Evolutionary conservation across 2,888 invertebrate genomes (phyloP), one percentile per base, ranked within the genome.

Genomic region (Drosophila tripunctata): DNA sequence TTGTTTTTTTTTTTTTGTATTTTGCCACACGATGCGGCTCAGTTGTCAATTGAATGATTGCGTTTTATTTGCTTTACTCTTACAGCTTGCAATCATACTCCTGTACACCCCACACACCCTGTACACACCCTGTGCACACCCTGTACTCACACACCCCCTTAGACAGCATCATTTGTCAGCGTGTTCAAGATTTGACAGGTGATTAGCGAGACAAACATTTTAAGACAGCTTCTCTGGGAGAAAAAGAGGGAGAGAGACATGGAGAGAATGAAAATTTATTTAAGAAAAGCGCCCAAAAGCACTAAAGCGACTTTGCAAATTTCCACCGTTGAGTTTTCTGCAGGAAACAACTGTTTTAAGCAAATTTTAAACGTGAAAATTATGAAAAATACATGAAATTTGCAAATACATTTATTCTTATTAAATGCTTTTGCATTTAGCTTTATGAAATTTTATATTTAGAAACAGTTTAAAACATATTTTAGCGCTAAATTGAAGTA

Each of bases 41-140:
- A 70, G 67, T 86, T 88, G 80, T 86, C 87, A 86, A 86, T 88
- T 88, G 80, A 83, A 88, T 88, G 88, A 76, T 79, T 70, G 83
- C 87, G 71, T 80, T 79, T 88, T 88, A 88, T 83, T 88, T 88
- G 80, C 77, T 66, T 73, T 78, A 56, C 75, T 64, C 47, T 62
- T 68, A 58, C 62, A 62, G 64, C 66, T 70, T 64, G 43, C 66
- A 81, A 63, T 45, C 75, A 21, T n/a, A n/a, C 50, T 47, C 27
- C 40, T 22, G 7, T 21, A 10, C n/a, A 50, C 19, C 36, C 3
- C 4, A 6, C 35, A 35, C 22, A 19, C 21, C 21, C 31, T 12
- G 10, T 8, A 0, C 17, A 1, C 24, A 17, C 27, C n/a, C n/a
- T 1, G 31, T 3, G 5, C 21, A 22, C 1, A 10, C n/a, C 8